Evolutionary conservation across 2,113 vertebrate genomes (phyloP), one percentile per base, ranked within the genome.

Genomic region (Gasterosteus nipponicus): DNA sequence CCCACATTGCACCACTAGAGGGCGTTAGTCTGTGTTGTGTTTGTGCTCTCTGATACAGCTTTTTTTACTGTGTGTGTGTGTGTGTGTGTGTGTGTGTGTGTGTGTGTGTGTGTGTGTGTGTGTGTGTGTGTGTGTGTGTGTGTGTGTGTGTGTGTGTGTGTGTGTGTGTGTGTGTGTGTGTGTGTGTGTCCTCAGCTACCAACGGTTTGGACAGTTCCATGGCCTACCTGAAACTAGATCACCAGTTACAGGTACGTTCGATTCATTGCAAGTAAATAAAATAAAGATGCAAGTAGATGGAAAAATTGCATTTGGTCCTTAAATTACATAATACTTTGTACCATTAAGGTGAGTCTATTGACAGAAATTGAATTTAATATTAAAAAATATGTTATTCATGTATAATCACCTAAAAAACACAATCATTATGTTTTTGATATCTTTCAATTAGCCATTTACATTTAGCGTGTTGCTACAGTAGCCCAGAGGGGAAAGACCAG

Each of bases 141-240:
- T n/a, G 35, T 74, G 44, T 61, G 19, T 72, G 19, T 66, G 42
- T 71, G 5, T 65, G 53, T 61, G 46, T 65, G 35, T 74, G 44
- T 61, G 19, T 72, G 19, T 66, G 42, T 71, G 51, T 54, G 42
- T 73, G 53, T 41, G 38, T 64, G 33, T 59, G 35, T 61, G 22
- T 69, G 14, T 62, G 56, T 68, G 47, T 67, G 46, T 72, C 89
- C 94, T 29, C 87, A 98, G 97, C 97, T 91, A 96, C 96, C 77
- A 98, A 97, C 93, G 97, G 96, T 69, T 96, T 96, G n/a, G 96
- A 99, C 94, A 96, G 97, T 93, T 97, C 95, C 65, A 96, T 97
- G 95, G 96, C 96, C 8, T 98, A 96, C 85, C 95, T 97, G 87
- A 98, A 97, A 47, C 94, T 99, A 92, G 97, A 98, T 92, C 95